A percentile compares a stretch with the other conserved stretches of the same genome.
Conservation (phyloP, 2,888 invertebrate species). For the Drosophila niveifrons region DNA sequence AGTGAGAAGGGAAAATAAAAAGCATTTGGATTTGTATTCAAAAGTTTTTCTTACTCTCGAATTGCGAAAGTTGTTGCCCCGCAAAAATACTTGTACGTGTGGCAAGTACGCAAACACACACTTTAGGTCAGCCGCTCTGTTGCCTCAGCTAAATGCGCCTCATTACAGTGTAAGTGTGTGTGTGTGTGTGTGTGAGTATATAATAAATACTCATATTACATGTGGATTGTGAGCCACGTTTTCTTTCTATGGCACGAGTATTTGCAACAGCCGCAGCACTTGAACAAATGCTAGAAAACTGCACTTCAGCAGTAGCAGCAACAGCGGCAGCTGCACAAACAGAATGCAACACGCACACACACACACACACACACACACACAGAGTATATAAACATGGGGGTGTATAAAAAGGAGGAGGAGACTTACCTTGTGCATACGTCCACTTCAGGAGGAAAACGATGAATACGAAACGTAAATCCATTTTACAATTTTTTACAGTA, state of each 20-base stretch:
- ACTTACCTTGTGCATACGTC: slow-evolving; percentile 83
- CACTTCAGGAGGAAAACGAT: slow-evolving; percentile 83
- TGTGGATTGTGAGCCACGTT: slow-evolving; percentile 47
- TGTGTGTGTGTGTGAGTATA: slow-evolving; percentile 18
- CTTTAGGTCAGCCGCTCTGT: slow-evolving; percentile 52
- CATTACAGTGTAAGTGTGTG: slow-evolving; percentile 58
- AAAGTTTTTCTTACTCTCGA: slow-evolving; percentile 43
- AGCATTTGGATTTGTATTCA: slow-evolving; percentile 34
- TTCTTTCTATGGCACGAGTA: slow-evolving; percentile 73
- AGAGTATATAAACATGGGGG: neutral
- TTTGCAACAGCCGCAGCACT: slow-evolving; percentile 64
- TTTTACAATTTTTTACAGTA: slow-evolving; percentile 78
- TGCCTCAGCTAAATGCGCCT: slow-evolving; percentile 73
- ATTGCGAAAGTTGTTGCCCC: slow-evolving; percentile 37
- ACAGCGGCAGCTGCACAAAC: slow-evolving; percentile 65
- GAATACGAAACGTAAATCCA: slow-evolving; percentile 83
- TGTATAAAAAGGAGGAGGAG: neutral
- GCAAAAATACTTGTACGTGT: slow-evolving; percentile 26
- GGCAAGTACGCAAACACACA: slow-evolving; percentile 26
- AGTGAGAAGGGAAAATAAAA: slow-evolving; percentile 6
- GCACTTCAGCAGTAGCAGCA: slow-evolving; percentile 51
- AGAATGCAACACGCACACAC: slow-evolving; percentile 39
- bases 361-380: slow-evolving; percentile 13
- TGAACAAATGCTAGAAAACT: slow-evolving; percentile 59
- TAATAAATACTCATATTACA: slow-evolving; percentile 59